Conservation (phyloP, 2,888 invertebrate species). For the Nineta flava region DNA sequence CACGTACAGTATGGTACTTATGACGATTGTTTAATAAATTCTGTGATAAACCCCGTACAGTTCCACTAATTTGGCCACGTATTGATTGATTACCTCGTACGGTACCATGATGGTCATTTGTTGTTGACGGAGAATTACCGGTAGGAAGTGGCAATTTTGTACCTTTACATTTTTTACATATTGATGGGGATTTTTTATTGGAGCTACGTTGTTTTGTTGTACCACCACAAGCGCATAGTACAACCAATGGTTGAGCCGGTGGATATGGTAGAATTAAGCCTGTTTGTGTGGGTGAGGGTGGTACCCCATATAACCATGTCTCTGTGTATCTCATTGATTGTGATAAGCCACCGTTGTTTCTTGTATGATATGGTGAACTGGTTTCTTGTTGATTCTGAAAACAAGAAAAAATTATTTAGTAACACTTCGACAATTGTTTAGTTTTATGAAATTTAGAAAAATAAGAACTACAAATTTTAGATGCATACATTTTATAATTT, state of each 20-base stretch:
- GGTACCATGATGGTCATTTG: conserved; percentile 11
- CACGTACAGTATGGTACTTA: conserved; percentile 3
- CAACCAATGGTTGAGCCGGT: conserved; percentile 49
- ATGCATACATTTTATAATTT: too few species aligned
- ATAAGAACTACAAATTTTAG: too few species aligned
- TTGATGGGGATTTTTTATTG: conserved; percentile 54
- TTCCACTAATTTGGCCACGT: conserved; percentile 21
- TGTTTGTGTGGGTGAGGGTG: conserved; percentile 31
- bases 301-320: conserved; percentile 72
- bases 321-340: conserved; percentile 76
- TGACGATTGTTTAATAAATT: not conserved
- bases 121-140: not conserved
- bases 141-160: conserved; percentile 45
- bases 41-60: conserved; percentile 47
- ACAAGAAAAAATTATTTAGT: not conserved
- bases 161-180: conserved; percentile 73
- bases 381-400: not conserved
- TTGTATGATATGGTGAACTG: conserved; percentile 14
- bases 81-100: conserved; percentile 15
- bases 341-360: conserved; percentile 44
- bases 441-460: too few species aligned
- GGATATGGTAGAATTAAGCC: conserved; percentile 35
- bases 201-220: conserved; percentile 44
- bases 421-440: not conserved
- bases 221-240: conserved; percentile 67